Conservation (phyloP, 2,113 vertebrate species). For the Ammodytes dubius region DNA sequence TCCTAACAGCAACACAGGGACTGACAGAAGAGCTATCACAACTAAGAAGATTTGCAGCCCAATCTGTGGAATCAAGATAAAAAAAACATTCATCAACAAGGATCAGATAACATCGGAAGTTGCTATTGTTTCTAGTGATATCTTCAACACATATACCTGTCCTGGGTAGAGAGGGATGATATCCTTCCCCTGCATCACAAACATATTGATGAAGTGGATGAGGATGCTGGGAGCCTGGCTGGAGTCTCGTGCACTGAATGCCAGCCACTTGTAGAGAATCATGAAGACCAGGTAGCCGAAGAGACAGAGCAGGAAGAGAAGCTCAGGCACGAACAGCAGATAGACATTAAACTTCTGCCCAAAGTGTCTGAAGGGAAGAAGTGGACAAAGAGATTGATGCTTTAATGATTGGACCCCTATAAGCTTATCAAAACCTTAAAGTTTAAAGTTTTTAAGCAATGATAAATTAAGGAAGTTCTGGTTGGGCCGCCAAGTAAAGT, state of each 20-base stretch:
- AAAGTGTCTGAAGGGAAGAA: conserved; percentile 88
- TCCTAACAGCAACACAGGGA: conserved; percentile 93
- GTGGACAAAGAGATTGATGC: background rate
- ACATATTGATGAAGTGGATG: conserved; percentile 98
- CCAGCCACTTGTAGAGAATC: conserved; percentile 96
- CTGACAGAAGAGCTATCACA: conserved; percentile 87
- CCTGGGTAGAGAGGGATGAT: conserved; percentile 86
- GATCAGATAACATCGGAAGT: background rate
- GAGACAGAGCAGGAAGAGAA: conserved; percentile 94
- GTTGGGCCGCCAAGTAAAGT: too few relatives aligned
- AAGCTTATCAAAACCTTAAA: background rate
- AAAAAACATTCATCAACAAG: conserved; percentile 26
- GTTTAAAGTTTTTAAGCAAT: background rate
- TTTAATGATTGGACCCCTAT: background rate
- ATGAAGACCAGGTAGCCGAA: conserved; percentile 97
- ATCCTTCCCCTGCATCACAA: conserved; percentile 86
- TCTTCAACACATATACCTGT: conserved; percentile 87
- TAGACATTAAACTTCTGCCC: conserved; percentile 91
- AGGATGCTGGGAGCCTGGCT: conserved; percentile 93
- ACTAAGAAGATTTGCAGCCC: conserved; percentile 91
- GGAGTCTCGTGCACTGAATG: conserved; percentile 87
- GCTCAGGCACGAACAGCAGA: conserved; percentile 93
- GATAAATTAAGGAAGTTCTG: background rate
- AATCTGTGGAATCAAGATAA: conserved; percentile 75
- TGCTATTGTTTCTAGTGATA: background rate